These are phyloP conservation scores for Taurulus bubalis DNA, from an alignment of 2,113 vertebrate species.

Conservation along the genomic window DNA sequence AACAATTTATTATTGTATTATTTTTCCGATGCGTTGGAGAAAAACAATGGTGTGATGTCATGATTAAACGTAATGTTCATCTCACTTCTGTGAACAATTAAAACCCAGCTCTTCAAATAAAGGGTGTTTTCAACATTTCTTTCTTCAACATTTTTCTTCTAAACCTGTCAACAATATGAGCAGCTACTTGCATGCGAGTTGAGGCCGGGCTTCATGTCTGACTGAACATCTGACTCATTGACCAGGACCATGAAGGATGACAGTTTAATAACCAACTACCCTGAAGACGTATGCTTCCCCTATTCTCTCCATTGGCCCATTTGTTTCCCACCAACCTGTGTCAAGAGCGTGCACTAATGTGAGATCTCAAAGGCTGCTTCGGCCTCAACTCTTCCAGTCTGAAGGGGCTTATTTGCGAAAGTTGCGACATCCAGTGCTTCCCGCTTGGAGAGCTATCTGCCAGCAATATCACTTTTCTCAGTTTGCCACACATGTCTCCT, in stretches of 20 bases:
- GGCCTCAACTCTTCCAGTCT: constrained; percentile 15
- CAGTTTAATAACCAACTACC: constrained; percentile 34
- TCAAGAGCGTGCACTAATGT: constrained; percentile 28
- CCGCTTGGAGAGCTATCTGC: constrained; percentile 53
- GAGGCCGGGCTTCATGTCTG: background rate
- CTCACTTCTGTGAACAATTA: background rate
- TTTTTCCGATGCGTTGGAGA: background rate
- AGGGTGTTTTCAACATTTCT: background rate
- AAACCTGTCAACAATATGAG: background rate
- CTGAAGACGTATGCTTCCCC: background rate
- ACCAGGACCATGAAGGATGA: constrained; percentile 5
- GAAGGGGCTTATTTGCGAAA: constrained; percentile 47
- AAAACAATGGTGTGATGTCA: background rate
- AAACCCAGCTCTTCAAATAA: background rate
- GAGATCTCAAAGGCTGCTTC: constrained; percentile 26
- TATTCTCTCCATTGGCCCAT: constrained; percentile 18
- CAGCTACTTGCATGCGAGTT: background rate
- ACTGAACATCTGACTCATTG: constrained; percentile 9
- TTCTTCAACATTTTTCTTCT: background rate
- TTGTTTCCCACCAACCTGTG: constrained; percentile 29
- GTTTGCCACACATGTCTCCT: constrained; percentile 28
- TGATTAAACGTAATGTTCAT: background rate
- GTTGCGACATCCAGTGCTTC: constrained; percentile 20
- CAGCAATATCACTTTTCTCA: constrained; percentile 25
- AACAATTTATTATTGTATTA: no score